Evolutionary conservation across 1,140 invertebrate genomes (phyloP), one percentile per base, ranked within the genome.

Genomic region (Pygmarrhopalites habei): DNA sequence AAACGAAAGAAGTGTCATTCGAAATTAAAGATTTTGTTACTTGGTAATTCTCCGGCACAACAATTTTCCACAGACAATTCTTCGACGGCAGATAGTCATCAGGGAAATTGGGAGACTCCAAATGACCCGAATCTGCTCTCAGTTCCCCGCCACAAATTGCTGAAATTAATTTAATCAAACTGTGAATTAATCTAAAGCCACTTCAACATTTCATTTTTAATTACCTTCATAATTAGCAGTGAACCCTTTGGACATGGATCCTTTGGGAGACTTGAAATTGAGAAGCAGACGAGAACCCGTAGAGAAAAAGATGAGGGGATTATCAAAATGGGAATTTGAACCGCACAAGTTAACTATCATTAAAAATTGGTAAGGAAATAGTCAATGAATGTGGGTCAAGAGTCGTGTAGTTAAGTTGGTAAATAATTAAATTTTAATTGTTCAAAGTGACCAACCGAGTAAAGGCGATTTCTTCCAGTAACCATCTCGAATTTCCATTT

Each of bases 51-150:
- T 87, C 85, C 10, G 92, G 90, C 0, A 96, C 94, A 1, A 89
- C 88, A 21, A 98, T 85, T 72, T 84, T 86, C 95, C 95, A 99
- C 35, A 96, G 82, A 76, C 95, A 99, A 70, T 96, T 90, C 75
- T 96, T 62, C 4, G 53, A 94, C 0, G 90, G 87, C 69, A 92
- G 86, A 75, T 98, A 98, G 73, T 96, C 90, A 69, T 98, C 92
- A 1, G 96, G 96, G 75, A 94, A 98, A 77, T 96, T 96, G 1
- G 95, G 95, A n/a, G 93, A 97, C 73, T 98, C 92, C 52, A 99
- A 74, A 64, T 91, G 87, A 46, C 80, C 77, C 12, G 79, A 78
- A 72, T 94, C 90, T 15, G 90, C 79, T 49, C 83, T 81, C 49
- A 94, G 79, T 30, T 93, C 86, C 15, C 95, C 95, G 15, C 95